A percentile compares a stretch with the other conserved stretches of the same genome.
Evolutionary conservation across 2,113 vertebrate genomes (phyloP).

Genomic region (Scopus umbretta): DNA sequence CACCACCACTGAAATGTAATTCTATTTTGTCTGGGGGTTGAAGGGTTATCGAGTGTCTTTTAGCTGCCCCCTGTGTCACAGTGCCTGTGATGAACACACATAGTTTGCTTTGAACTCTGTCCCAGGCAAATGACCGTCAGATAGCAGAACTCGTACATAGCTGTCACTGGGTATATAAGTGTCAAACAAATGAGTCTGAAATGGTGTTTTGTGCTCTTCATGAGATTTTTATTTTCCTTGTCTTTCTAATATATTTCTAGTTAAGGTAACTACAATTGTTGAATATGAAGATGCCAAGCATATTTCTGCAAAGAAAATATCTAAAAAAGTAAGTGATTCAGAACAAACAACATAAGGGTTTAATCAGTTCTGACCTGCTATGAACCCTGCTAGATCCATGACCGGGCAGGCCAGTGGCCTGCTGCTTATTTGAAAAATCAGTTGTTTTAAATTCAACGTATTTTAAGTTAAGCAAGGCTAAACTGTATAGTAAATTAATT

Average conservation of each 20-base stretch:
- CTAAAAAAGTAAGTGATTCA: slow-evolving; percentile 56
- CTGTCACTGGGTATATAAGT: not conserved
- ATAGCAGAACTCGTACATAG: not conserved
- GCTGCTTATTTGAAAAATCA: not conserved
- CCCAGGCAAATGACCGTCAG: not conserved
- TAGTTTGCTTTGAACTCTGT: not conserved
- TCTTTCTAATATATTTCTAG: slow-evolving; percentile 27
- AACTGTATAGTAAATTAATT: not conserved
- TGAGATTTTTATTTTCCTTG: not conserved
- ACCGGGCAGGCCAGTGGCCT: not conserved
- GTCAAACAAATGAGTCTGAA: not conserved
- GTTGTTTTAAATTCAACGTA: not conserved
- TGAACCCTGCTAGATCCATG: not conserved
- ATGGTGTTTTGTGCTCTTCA: not conserved
- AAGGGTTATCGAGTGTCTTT: not conserved
- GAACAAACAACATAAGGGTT: not conserved
- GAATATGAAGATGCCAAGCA: slow-evolving; percentile 43
- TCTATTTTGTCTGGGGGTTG: not conserved
- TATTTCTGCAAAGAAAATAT: slow-evolving; percentile 2
- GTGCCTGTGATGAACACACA: not conserved
- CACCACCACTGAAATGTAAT: not conserved
- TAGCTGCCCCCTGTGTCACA: not conserved
- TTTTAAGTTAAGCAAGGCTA: not conserved
- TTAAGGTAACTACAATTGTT: slow-evolving; percentile 68
- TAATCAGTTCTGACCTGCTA: not conserved